Evolutionary conservation across 35 echinoderm and acorn worm genomes (phyloP).

Genomic region (Anneissia japonica): DNA sequence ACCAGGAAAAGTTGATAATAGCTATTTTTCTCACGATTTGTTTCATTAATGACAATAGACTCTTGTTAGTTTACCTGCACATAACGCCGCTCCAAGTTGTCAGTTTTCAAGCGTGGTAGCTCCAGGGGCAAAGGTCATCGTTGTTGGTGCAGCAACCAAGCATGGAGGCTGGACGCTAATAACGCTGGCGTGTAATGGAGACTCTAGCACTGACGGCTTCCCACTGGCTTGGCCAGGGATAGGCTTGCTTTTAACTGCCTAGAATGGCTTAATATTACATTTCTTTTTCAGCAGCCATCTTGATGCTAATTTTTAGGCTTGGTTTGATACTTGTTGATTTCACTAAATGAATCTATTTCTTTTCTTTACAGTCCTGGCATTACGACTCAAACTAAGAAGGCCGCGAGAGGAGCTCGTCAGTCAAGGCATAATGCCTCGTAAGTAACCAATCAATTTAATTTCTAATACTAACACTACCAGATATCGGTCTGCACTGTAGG

Average conservation of each 20-base stretch:
- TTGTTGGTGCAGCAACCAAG: neutral
- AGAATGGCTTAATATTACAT: neutral
- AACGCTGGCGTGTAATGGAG: neutral
- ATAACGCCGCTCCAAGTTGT: neutral
- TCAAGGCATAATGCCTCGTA: conserved; percentile 99
- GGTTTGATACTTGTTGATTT: neutral
- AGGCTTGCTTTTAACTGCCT: neutral
- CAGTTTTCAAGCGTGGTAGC: neutral
- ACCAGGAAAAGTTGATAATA: neutral
- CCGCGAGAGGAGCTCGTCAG: conserved; percentile 89
- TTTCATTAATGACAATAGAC: neutral
- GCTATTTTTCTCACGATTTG: neutral
- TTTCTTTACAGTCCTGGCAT: conserved; percentile 84
- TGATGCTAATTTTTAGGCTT: neutral
- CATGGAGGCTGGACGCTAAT: neutral
- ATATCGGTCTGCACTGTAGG: neutral
- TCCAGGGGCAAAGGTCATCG: neutral
- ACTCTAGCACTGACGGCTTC: neutral
- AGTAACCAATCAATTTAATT: conserved; percentile 61
- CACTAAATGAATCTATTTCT: conserved; percentile 22
- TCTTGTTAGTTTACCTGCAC: neutral
- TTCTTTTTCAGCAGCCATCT: too few species aligned
- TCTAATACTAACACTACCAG: neutral
- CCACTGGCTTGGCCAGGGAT: neutral
- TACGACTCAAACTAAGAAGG: conserved; percentile 84